Percentiles rank a stretch among this genome's conserved stretches.
phyloP scores from a whole-genome alignment of 64 coral and sea anemone genomes.

The Porites australiensis region DNA sequence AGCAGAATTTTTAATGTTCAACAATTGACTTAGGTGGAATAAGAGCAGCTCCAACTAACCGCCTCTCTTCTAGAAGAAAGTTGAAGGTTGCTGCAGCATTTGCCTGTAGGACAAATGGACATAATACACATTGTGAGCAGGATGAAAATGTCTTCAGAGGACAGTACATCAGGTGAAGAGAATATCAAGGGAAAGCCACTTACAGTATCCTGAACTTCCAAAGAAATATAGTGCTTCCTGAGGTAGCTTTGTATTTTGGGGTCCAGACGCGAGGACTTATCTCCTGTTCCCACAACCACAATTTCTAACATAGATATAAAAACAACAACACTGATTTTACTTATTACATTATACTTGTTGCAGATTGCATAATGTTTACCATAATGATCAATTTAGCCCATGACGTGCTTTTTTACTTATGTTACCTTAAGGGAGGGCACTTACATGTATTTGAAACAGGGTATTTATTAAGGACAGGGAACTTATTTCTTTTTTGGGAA shows the following conservation, averaged over 20 bases:
- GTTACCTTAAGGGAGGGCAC: too few relatives aligned
- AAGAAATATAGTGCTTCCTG: constrained; percentile 72
- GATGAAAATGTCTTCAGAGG: too few relatives aligned
- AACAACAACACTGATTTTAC: neutral
- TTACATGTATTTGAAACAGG: too few relatives aligned
- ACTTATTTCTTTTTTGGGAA: too few relatives aligned
- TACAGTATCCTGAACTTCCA: constrained; percentile 97
- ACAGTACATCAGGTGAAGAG: too few relatives aligned
- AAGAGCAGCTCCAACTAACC: constrained; percentile 90
- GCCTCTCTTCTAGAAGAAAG: constrained; percentile 93
- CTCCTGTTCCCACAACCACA: constrained; percentile 94
- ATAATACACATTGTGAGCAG: neutral
- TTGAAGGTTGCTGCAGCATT: constrained; percentile 98
- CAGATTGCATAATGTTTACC: too few relatives aligned
- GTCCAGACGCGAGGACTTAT: constrained; percentile 75
- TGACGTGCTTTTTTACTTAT: too few relatives aligned
- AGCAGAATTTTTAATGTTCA: neutral
- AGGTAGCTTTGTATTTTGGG: constrained; percentile 77
- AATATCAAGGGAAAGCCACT: constrained; percentile 1
- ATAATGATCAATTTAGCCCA: too few relatives aligned
- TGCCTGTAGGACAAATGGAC: constrained; percentile 55
- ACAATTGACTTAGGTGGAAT: constrained; percentile 79
- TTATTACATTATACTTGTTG: too few relatives aligned
- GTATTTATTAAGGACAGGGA: too few relatives aligned
- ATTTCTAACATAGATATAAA: constrained; percentile 77